Percentiles rank a stretch among this genome's conserved stretches.
These are phyloP conservation scores for Melangyna quadrimaculata DNA, from an alignment of 2,888 invertebrate genomes.

Conservation along the genomic window DNA sequence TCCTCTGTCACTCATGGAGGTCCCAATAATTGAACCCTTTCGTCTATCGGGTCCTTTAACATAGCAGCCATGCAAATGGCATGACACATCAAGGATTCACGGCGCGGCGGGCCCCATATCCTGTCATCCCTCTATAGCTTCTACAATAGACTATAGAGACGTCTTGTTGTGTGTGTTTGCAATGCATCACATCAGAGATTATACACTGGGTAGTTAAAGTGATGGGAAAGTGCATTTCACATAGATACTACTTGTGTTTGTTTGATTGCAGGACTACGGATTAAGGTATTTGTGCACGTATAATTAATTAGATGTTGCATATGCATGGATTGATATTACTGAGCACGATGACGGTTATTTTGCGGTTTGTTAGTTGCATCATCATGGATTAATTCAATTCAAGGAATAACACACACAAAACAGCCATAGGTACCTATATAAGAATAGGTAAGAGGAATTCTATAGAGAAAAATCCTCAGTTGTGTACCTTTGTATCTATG, in stretches of 20 bases:
- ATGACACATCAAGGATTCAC: constrained; percentile 42
- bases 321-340: constrained; percentile 65
- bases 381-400: constrained; percentile 55
- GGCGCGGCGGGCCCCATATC: constrained; percentile 4
- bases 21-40: constrained; percentile 66
- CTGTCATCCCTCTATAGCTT: constrained; percentile 12
- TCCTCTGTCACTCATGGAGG: constrained; percentile 68
- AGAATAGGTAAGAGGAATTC: not conserved
- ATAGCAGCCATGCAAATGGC: constrained; percentile 68
- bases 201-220: constrained; percentile 30
- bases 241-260: constrained; percentile 41
- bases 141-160: not conserved
- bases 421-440: not conserved
- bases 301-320: constrained; percentile 71
- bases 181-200: constrained; percentile 56
- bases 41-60: constrained; percentile 51
- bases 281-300: constrained; percentile 71
- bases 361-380: constrained; percentile 70
- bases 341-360: constrained; percentile 69
- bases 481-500: not conserved
- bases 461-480: not conserved
- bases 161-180: constrained; percentile 40
- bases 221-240: constrained; percentile 54
- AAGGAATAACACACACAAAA: constrained; percentile 7
- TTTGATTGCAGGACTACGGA: constrained; percentile 68